phyloP scores from a whole-genome alignment of 2,888 invertebrate species.

The Tinea pellionella region DNA sequence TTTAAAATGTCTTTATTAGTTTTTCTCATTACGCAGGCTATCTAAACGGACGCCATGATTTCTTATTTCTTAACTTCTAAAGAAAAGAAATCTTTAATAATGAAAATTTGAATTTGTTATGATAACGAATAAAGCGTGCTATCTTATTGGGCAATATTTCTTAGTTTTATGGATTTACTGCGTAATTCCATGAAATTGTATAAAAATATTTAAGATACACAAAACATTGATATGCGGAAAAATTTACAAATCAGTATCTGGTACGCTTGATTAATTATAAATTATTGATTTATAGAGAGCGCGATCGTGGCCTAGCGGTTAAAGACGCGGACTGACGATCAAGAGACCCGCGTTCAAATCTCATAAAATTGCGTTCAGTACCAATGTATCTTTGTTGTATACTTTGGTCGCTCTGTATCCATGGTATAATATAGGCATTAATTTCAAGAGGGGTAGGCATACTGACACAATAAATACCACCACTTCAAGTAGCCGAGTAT shows the following conservation, averaged over 20 bases:
- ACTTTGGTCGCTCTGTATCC: too few relatives aligned
- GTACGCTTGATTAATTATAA: slow-evolving; percentile 6
- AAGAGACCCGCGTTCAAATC: too few relatives aligned
- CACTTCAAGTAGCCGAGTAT: too few relatives aligned
- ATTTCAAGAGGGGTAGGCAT: too few relatives aligned
- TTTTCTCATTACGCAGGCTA: slow-evolving; percentile 2
- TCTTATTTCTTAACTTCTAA: slow-evolving; percentile 7
- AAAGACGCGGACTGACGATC: too few relatives aligned
- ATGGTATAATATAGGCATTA: too few relatives aligned
- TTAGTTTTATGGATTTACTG: neutral
- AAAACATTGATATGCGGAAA: slow-evolving; percentile 7
- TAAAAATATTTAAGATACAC: neutral
- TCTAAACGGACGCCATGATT: neutral
- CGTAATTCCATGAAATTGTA: neutral
- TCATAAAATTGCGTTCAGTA: too few relatives aligned
- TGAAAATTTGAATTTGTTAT: neutral
- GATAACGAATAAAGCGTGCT: neutral
- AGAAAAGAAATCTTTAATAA: neutral
- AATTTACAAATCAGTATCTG: neutral
- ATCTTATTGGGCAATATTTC: too few relatives aligned
- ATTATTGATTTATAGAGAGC: slow-evolving; percentile 1
- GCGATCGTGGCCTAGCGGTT: too few relatives aligned
- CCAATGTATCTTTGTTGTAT: too few relatives aligned
- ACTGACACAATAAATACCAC: too few relatives aligned
- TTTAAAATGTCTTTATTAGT: slow-evolving; percentile 23